Base-by-base conservation (phyloP, 2,888 invertebrate species). In the Himalopsyche tibetana region DNA sequence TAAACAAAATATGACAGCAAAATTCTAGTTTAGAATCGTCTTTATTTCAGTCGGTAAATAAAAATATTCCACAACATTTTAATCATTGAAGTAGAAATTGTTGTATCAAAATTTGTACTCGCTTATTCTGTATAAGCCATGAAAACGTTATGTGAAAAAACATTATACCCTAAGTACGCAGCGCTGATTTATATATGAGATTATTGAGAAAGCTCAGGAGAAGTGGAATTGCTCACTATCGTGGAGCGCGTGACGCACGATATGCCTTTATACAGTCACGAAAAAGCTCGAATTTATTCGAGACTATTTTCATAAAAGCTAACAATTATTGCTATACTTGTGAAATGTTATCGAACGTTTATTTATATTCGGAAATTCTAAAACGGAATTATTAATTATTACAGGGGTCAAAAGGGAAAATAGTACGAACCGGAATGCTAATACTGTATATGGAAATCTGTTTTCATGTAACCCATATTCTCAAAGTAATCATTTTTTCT, bases 281-380 rank as follows among this genome's bases (percentile, higher is more conserved):
- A 28, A 63, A 56, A 63, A 63, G 63, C 63, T 63, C 19, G 19
- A 63, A 6, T 63, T 5, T 63, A 8, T 28, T 28, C 63, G 63
- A 63, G 63, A 63, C 19, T 28, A 63, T 63, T 63, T 63, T 63
- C 63, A 63, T 63, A 63, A 63, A n/a, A 63, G 19, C 19, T 63
- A 2, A 19, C 19, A 63, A 63, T 63, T 63, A 63, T 63, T 63
- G 19, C 63, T 19, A 63, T 63, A 63, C 63, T n/a, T 63, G 63
- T n/a, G 63, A 63, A 63, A 63, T 63, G 63, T 28, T 63, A 63
- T 63, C 63, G 63, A 63, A 63, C 28, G n/a, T 63, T 63, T 56
- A 56, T 56, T 63, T 63, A 63, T 63, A 63, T 63, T 9, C 28
- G 63, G 28, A 19, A n/a, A 2, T 51, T 51, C 4, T 15, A 2